Conservation (phyloP, 2,797 vertebrate species). For the Eospalax fontanierii region DNA sequence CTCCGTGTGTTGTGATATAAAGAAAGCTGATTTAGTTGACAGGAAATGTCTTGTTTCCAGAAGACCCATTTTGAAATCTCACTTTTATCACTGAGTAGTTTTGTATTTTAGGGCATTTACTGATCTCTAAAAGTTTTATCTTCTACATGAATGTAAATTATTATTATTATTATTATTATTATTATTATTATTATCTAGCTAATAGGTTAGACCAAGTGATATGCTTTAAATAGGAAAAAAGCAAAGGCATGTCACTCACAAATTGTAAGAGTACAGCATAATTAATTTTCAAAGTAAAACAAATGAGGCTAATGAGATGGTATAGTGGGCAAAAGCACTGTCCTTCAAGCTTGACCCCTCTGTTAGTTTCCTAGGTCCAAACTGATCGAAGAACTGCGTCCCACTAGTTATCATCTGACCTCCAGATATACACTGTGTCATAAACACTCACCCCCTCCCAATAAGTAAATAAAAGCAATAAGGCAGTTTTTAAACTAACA, state of each 20-base stretch:
- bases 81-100: neutral
- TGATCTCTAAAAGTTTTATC: neutral
- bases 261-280: too few species aligned
- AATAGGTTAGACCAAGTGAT: neutral
- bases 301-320: too few species aligned
- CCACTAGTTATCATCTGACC: too few species aligned
- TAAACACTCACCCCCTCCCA: too few species aligned
- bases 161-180: neutral
- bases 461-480: too few species aligned
- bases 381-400: too few species aligned
- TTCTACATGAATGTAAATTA: neutral
- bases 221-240: neutral
- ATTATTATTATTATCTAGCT: too few species aligned
- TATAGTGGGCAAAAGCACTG: neutral
- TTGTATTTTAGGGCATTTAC: neutral
- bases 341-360: too few species aligned
- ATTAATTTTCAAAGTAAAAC: too few species aligned
- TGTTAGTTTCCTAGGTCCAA: too few species aligned
- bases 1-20: neutral
- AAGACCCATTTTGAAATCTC: neutral
- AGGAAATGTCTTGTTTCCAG: conserved; percentile 31
- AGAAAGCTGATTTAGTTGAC: conserved; percentile 20
- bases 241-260: neutral
- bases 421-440: too few species aligned
- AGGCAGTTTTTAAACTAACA: too few species aligned